A percentile compares a stretch with the other conserved stretches of the same genome.
phyloP scores from a whole-genome alignment of 2,888 invertebrate genomes.

The Ganaspis brasiliensis region DNA sequence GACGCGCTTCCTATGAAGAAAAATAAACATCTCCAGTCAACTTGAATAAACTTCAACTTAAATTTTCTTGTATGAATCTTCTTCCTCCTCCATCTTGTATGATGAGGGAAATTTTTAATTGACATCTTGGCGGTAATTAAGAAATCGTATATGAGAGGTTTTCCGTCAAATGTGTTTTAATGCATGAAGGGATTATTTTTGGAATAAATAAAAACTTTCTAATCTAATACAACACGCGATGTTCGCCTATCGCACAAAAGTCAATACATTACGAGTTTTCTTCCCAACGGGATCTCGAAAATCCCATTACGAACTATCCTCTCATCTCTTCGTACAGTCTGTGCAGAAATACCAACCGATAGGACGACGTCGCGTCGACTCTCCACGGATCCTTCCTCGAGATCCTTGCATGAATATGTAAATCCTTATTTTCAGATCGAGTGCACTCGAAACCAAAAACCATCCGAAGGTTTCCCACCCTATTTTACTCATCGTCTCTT shows the following conservation, averaged over 20 bases:
- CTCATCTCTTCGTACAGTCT: slow-evolving; percentile 63
- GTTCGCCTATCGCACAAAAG: slow-evolving; percentile 61
- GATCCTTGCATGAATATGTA: slow-evolving; percentile 80
- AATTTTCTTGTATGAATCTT: too few species aligned
- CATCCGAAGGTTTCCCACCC: slow-evolving; percentile 68
- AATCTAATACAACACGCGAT: slow-evolving; percentile 64
- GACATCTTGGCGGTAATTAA: too few species aligned
- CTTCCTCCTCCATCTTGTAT: too few species aligned
- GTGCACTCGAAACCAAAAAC: slow-evolving; percentile 79
- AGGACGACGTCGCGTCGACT: slow-evolving; percentile 69
- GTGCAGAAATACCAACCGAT: slow-evolving; percentile 63
- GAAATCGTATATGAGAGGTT: too few species aligned
- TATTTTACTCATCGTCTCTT: slow-evolving; percentile 75
- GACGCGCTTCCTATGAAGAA: not conserved
- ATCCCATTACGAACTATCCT: slow-evolving; percentile 78
- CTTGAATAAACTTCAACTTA: not conserved
- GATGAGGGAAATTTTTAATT: too few species aligned
- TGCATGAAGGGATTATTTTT: slow-evolving; percentile 25
- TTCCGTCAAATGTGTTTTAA: too few species aligned
- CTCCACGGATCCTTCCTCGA: slow-evolving; percentile 70
- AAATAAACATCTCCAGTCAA: too few species aligned
- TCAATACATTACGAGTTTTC: slow-evolving; percentile 64
- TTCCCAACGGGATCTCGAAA: slow-evolving; percentile 68
- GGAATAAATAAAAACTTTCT: slow-evolving; percentile 63
- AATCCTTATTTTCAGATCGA: slow-evolving; percentile 80